Evolutionary conservation across 2,888 invertebrate species (phyloP).

Genomic region (Chouioia cunea): DNA sequence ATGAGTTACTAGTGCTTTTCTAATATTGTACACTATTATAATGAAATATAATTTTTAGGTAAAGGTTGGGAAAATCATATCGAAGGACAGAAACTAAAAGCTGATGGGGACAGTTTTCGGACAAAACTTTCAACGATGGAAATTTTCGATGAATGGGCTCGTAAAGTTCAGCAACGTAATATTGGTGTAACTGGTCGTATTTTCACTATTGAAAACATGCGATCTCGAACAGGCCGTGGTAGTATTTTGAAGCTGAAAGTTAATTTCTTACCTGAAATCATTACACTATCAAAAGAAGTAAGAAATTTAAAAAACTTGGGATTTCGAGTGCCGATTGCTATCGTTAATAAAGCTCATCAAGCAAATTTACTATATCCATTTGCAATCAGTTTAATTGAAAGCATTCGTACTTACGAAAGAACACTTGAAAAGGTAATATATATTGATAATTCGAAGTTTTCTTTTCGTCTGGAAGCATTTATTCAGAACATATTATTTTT

Average conservation of each 20-base stretch:
- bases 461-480: background rate
- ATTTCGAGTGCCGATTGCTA: slow-evolving; percentile 96
- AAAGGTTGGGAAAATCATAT: slow-evolving; percentile 99
- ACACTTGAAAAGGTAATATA: slow-evolving; percentile 92
- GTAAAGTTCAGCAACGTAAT: slow-evolving; percentile 93
- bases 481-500: no score
- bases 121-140: slow-evolving; percentile 96
- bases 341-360: slow-evolving; percentile 99
- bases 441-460: background rate
- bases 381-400: slow-evolving; percentile 98
- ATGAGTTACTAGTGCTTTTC: no score
- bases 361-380: slow-evolving; percentile 98
- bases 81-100: slow-evolving; percentile 97
- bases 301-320: slow-evolving; percentile 95
- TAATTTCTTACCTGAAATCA: slow-evolving; percentile 98
- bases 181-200: slow-evolving; percentile 94
- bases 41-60: slow-evolving; percentile 68
- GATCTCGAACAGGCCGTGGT: slow-evolving; percentile 81
- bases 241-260: slow-evolving; percentile 91
- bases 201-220: slow-evolving; percentile 89
- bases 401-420: slow-evolving; percentile 95
- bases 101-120: slow-evolving; percentile 97
- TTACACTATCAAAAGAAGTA: slow-evolving; percentile 98
- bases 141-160: slow-evolving; percentile 98
- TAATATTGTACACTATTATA: no score